A percentile compares a stretch with the other conserved stretches of the same genome.
Evolutionary conservation across 2,888 invertebrate species (phyloP).

Genomic region (Patella caerulea): DNA sequence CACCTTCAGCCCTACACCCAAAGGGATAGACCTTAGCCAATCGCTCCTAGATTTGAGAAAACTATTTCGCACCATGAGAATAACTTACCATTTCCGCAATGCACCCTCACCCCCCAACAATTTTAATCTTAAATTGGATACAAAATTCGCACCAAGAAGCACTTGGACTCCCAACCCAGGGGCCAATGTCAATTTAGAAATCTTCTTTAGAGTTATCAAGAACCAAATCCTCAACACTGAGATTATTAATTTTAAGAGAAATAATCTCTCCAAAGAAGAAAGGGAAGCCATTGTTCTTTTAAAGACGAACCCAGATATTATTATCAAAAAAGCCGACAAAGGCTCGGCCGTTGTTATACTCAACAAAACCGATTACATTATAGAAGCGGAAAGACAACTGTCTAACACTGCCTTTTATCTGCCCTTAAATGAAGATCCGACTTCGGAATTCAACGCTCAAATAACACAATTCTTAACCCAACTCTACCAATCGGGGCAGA

Average conservation of each 20-base stretch:
- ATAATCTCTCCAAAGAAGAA: background rate
- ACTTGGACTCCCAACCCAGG: slow-evolving; percentile 2
- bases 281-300: background rate
- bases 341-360: background rate
- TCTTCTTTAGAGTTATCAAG: background rate
- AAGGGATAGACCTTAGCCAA: background rate
- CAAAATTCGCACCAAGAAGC: background rate
- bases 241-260: background rate
- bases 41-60: background rate
- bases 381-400: slow-evolving; percentile 4
- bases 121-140: background rate
- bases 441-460: background rate
- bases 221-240: background rate
- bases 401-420: background rate
- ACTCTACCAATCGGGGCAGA: background rate
- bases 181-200: background rate
- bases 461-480: background rate
- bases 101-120: background rate
- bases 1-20: background rate
- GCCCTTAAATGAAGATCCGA: background rate
- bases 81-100: background rate
- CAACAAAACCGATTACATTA: slow-evolving; percentile 1
- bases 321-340: slow-evolving; percentile 2
- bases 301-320: background rate
- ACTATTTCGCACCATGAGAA: background rate